Percentiles rank a stretch among this genome's conserved stretches.
These are phyloP conservation scores for Hydrozoanthus tunicans DNA, from an alignment of 64 coral and sea anemone species.

Conservation along the genomic window DNA sequence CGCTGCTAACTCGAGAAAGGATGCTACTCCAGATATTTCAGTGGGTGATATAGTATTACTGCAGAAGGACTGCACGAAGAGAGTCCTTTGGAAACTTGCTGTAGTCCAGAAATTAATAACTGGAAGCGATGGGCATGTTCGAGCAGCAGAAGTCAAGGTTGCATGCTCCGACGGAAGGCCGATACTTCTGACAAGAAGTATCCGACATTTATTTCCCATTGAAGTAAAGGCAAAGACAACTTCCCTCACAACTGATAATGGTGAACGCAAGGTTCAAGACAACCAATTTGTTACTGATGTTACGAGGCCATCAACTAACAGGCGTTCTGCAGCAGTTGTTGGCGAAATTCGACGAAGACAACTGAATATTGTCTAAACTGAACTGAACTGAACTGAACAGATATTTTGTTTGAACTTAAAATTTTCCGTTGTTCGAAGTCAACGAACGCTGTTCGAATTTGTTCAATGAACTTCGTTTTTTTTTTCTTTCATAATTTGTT, in stretches of 20 bases:
- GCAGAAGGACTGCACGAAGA: slow-evolving; percentile 29
- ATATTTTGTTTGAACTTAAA: slow-evolving; percentile 1
- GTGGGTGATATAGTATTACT: slow-evolving; percentile 45
- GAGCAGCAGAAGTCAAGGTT: slow-evolving; percentile 67
- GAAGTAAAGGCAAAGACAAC: slow-evolving; percentile 4
- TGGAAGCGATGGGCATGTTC: slow-evolving; percentile 40
- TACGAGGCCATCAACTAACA: not conserved
- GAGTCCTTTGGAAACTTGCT: slow-evolving; percentile 60
- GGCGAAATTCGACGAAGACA: slow-evolving; percentile 7
- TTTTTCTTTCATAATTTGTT: not conserved
- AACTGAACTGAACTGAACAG: not conserved
- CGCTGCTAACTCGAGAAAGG: not conserved
- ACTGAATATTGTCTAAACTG: not conserved
- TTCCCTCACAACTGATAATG: not conserved
- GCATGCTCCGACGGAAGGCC: slow-evolving; percentile 46
- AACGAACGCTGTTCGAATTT: slow-evolving; percentile 9
- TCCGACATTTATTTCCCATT: slow-evolving; percentile 53
- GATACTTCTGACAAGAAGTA: slow-evolving; percentile 26
- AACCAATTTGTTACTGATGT: not conserved
- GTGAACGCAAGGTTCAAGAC: not conserved
- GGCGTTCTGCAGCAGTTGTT: not conserved
- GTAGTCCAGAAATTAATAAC: slow-evolving; percentile 47
- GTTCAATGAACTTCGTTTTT: not conserved
- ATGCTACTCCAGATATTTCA: slow-evolving; percentile 16
- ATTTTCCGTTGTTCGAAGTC: not conserved